Conservation (phyloP, 2,797 vertebrate genomes). For the Xerus rutilus region DNA sequence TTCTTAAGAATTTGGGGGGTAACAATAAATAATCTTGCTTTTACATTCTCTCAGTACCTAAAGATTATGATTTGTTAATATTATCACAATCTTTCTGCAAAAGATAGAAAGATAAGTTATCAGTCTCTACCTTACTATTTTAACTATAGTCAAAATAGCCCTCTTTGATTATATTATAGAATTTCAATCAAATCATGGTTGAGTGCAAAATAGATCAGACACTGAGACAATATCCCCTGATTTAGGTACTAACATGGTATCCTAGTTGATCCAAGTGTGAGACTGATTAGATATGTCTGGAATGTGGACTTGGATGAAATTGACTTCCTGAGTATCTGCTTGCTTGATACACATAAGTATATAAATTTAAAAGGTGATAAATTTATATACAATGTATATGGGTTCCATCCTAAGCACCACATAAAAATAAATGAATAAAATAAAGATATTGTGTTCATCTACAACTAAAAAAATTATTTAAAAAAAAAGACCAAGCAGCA, state of each 20-base stretch:
- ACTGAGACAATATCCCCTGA: not conserved
- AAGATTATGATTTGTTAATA: slow-evolving; percentile 29
- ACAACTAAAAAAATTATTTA: too few species aligned
- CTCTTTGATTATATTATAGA: slow-evolving; percentile 16
- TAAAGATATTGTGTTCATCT: too few species aligned
- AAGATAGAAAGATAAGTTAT: not conserved
- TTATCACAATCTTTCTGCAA: not conserved
- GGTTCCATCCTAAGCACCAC: too few species aligned
- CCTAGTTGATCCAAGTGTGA: not conserved
- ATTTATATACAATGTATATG: not conserved
- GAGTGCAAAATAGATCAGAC: not conserved
- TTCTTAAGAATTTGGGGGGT: slow-evolving; percentile 4
- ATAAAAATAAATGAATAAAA: too few species aligned
- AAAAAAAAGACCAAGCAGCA: not conserved
- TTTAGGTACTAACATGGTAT: not conserved
- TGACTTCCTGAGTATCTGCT: not conserved
- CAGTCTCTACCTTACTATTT: slow-evolving; percentile 17
- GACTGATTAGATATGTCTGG: not conserved
- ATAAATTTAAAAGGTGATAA: not conserved
- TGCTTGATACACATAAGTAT: not conserved
- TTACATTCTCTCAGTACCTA: slow-evolving; percentile 50
- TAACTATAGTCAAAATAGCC: slow-evolving; percentile 15
- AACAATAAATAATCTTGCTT: slow-evolving; percentile 56
- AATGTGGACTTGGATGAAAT: not conserved
- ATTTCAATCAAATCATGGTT: slow-evolving; percentile 41